Percentiles rank a stretch among this genome's conserved stretches.
These are phyloP conservation scores for Macrosoma leucophasiata DNA, from an alignment of 2,888 invertebrate species.

Conservation along the genomic window DNA sequence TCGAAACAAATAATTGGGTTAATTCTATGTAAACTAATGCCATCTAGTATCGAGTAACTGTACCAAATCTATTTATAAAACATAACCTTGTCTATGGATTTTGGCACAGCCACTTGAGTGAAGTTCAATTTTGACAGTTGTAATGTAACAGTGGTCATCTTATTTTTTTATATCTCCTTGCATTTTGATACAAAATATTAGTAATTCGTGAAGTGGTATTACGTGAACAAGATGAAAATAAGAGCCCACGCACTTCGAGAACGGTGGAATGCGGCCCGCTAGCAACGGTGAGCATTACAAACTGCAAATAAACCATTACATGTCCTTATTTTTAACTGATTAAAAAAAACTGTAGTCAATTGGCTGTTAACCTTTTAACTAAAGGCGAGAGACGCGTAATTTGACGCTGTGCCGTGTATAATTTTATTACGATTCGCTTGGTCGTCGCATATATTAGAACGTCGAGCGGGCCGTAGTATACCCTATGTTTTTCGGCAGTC, in stretches of 20 bases:
- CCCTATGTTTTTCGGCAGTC: constrained; percentile 42
- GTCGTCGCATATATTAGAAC: constrained; percentile 56
- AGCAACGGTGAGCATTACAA: constrained; percentile 61
- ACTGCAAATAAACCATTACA: constrained; percentile 40
- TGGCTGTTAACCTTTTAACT: constrained; percentile 77
- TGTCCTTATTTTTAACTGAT: constrained; percentile 74
- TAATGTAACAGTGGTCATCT: constrained; percentile 71
- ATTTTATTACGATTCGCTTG: constrained; percentile 69
- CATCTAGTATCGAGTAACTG: constrained; percentile 51
- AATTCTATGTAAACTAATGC: no score
- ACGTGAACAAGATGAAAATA: constrained; percentile 75
- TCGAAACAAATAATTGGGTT: no score
- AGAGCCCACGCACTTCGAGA: constrained; percentile 69
- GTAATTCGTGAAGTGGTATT: constrained; percentile 72
- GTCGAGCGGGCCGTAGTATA: constrained; percentile 25
- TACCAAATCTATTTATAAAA: constrained; percentile 55
- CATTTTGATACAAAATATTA: constrained; percentile 76
- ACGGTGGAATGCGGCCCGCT: constrained; percentile 71
- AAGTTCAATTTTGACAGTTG: constrained; percentile 75
- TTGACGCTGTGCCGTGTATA: constrained; percentile 72
- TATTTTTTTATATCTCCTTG: constrained; percentile 72
- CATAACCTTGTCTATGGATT: constrained; percentile 61
- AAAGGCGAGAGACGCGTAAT: constrained; percentile 74
- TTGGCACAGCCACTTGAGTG: constrained; percentile 64
- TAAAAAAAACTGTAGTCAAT: constrained; percentile 75